Base-by-base conservation (phyloP, 92 coral and sea anemone genomes). In the Micromussa lordhowensis region DNA sequence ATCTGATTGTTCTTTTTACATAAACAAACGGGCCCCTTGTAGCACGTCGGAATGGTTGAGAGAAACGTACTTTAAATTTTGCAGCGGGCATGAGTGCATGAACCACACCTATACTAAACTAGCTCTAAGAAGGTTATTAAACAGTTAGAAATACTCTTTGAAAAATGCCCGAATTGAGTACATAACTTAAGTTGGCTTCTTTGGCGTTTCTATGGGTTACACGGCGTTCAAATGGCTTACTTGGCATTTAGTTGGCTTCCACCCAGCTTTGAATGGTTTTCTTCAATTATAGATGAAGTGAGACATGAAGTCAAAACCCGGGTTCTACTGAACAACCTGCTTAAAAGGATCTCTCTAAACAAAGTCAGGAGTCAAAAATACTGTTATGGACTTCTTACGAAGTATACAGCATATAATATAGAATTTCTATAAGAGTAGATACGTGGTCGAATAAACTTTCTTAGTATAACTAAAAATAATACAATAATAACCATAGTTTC, bases 401-500 rank as follows among this genome's bases (percentile, higher is more conserved):
- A 66, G 71, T 28, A 26, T 66, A 66, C 12, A 26, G 11, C 26
- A 66, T 66, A 66, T 66, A 66, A 28, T 28, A 66, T 28, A 66
- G 34, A 28, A 66, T 26, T 66, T 28, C 30, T 82, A 48, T 68
- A 26, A 58, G 64, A 58, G 64, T 58, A 58, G 64, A 29, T 26
- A 31, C 32, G 29, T 22, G 32, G 30, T 30, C 38, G 70, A 77
- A 80, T 78, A 78, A n/a, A 51, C 12, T 28, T 54, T 64, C 29
- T 40, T 38, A 21, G 35, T 34, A 13, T 66, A 28, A n/a, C 36
- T 44, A 63, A n/a, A 44, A 66, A 64, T 51, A 3, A 53, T 49
- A 82, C 40, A n/a, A 68, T 54, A 84, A 63, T 6, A 73, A 31
- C 51, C 51, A 44, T 48, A 73, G 35, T 36, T 75, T 74, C 59